Evolutionary conservation across 2,797 vertebrate genomes (phyloP).

Genomic region (Mareca strepera): DNA sequence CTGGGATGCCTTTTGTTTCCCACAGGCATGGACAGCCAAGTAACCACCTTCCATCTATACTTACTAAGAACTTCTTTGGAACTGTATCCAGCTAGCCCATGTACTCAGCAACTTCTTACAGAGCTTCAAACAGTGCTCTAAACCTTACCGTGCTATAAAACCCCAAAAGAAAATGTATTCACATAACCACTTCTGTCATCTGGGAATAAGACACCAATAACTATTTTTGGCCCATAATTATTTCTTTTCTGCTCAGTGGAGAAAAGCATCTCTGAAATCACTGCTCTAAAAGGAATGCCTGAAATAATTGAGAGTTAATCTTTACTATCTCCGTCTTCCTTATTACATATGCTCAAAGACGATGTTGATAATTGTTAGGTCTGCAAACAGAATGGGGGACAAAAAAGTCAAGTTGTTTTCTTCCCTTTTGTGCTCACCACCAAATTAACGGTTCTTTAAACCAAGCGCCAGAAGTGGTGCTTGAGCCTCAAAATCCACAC

Average conservation of each 20-base stretch:
- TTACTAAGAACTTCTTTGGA: not conserved
- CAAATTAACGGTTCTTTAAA: not conserved
- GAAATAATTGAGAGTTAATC: slow-evolving; percentile 28
- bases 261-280: not conserved
- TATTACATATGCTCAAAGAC: not conserved
- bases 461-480: not conserved
- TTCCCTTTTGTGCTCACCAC: not conserved
- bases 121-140: slow-evolving; percentile 10
- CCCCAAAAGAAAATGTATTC: not conserved
- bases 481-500: not conserved
- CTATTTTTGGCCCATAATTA: slow-evolving; percentile 42
- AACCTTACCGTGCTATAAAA: not conserved
- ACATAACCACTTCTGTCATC: too few relatives aligned
- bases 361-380: not conserved
- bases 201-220: not conserved
- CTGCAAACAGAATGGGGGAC: not conserved
- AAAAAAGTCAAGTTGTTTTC: not conserved
- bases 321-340: slow-evolving; percentile 6
- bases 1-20: not conserved
- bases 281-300: not conserved
- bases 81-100: not conserved
- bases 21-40: not conserved
- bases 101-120: not conserved
- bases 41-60: not conserved
- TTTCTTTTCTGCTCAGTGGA: slow-evolving; percentile 23